phyloP scores from a whole-genome alignment of 2,888 invertebrate genomes.

The Philereme vetulata region DNA sequence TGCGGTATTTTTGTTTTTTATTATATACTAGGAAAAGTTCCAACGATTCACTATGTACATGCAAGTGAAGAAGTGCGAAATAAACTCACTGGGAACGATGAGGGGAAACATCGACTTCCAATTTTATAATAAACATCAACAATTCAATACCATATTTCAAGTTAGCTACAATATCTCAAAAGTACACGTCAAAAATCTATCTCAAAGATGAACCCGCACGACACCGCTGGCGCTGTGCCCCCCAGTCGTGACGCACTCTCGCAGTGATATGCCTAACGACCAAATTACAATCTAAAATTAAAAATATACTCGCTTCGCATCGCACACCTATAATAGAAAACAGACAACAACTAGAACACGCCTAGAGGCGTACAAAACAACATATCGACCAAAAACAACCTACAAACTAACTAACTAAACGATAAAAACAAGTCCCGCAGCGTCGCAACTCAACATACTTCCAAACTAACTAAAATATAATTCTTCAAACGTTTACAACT shows the following conservation, averaged over 20 bases:
- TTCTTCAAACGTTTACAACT: conserved; percentile 55
- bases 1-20: conserved; percentile 59
- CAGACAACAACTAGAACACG: conserved; percentile 66
- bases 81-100: conserved; percentile 61
- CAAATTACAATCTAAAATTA: conserved; percentile 43
- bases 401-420: conserved; percentile 64
- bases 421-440: conserved; percentile 59
- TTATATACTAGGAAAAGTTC: conserved; percentile 51
- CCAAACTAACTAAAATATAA: conserved; percentile 67
- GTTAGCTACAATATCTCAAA: conserved; percentile 42
- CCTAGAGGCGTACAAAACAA: conserved; percentile 40
- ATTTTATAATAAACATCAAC: conserved; percentile 39
- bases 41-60: conserved; percentile 65
- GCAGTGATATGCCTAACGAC: conserved; percentile 74
- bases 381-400: conserved; percentile 62
- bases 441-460: conserved; percentile 56
- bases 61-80: conserved; percentile 68
- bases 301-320: conserved; percentile 39
- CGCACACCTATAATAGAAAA: conserved; percentile 48
- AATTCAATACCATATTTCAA: conserved; percentile 38
- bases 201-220: conserved; percentile 26
- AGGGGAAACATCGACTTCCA: conserved; percentile 40
- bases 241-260: conserved; percentile 59
- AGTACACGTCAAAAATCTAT: conserved; percentile 36
- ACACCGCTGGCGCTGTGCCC: conserved; percentile 53